Percentiles rank a stretch among this genome's conserved stretches.
Evolutionary conservation across 2,888 invertebrate genomes (phyloP).

Genomic region (Asteroscopus sphinx): DNA sequence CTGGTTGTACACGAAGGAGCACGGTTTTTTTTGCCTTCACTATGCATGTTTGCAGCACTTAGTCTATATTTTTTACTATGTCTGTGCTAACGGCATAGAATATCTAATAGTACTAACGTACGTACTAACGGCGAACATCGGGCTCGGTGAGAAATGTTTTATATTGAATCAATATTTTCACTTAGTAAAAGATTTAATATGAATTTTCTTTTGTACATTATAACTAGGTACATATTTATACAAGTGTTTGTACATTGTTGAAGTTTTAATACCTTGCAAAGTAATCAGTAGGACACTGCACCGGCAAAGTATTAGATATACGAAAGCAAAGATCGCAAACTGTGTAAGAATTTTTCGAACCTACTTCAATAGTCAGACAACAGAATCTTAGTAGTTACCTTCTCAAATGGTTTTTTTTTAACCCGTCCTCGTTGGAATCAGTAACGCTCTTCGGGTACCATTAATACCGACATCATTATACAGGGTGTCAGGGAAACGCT

Average conservation of each 20-base stretch:
- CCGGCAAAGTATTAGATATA: background rate
- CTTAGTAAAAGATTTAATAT: background rate
- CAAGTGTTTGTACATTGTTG: conserved; percentile 12
- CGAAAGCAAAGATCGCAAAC: background rate
- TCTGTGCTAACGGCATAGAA: no score
- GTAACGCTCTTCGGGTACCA: conserved; percentile 3
- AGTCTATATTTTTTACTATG: no score
- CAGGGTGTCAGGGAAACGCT: no score
- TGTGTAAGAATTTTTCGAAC: conserved; percentile 1
- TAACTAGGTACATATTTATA: background rate
- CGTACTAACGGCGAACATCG: no score
- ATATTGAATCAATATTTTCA: background rate
- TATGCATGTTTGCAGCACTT: no score
- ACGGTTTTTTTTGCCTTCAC: no score
- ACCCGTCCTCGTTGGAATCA: background rate
- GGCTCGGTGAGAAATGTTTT: background rate
- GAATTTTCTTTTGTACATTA: no score
- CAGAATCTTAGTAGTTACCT: conserved; percentile 7
- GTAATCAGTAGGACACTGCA: conserved; percentile 8
- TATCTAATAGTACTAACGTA: no score
- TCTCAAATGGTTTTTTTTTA: no score
- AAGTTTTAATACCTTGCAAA: conserved; percentile 13
- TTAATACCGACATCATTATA: no score
- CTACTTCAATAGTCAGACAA: conserved; percentile 8
- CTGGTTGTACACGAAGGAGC: no score